Evolutionary conservation across 2,888 invertebrate species (phyloP), one percentile per base, ranked within the genome.

Genomic region (Pharmacophagus antenor): DNA sequence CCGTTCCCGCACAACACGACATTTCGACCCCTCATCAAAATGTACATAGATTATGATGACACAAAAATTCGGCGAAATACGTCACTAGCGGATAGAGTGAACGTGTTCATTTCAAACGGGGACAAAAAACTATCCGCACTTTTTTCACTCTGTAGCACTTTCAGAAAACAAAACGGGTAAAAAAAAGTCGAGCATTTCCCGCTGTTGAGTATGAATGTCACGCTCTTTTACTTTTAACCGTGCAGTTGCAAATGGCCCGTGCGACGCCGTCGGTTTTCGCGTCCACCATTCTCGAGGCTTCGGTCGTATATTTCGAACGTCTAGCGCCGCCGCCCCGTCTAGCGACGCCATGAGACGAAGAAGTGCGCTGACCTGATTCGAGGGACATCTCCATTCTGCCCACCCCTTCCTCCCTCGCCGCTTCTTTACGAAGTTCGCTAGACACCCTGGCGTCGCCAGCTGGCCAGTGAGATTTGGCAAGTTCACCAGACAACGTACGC

Each of bases 361-460:
- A 76, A 83, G 84, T 76, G 79, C 82, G 79, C 69, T 82, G 84
- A 85, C 84, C 85, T 70, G 70, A 67, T 71, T 71, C 68, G 62
- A 62, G 49, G 27, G 44, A 51, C 41, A 56, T 62, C 63, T 65
- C 63, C 63, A 72, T 70, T 66, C 58, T 52, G 37, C 54, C 42
- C 42, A 17, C 42, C 56, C 56, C 20, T 62, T 53, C 37, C 37
- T 18, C 56, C 54, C 21, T 62, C 56, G n/a, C n/a, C n/a, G n/a
- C n/a, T n/a, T n/a, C 63, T 56, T 50, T 25, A 42, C 61, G 50
- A 49, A 57, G 21, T 53, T 55, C 63, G 65, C 67, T 77, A 83
- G 84, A 83, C 84, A 73, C 71, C 64, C 69, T 67, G 84, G 81
- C 83, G 79, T 68, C 73, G 62, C 25, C 54, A 20, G 54, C 20